phyloP scores from a whole-genome alignment of 1,140 invertebrate species.

The Octopus bimaculoides region DNA sequence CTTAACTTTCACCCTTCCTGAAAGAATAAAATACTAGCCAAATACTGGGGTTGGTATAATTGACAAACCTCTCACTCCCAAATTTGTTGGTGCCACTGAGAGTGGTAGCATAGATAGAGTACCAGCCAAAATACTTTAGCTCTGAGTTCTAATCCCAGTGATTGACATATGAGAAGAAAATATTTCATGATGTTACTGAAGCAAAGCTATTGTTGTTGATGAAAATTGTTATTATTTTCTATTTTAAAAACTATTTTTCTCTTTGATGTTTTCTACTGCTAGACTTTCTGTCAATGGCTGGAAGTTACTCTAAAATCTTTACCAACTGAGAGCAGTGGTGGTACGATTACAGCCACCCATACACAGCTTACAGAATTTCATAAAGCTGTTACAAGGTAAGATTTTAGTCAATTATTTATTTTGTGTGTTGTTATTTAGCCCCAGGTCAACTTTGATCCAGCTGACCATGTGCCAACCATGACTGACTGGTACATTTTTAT shows the following conservation, averaged over 20 bases:
- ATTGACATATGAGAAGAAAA: background rate
- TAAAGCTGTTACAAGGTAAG: conserved; percentile 68
- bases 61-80: too few relatives aligned
- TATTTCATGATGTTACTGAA: background rate
- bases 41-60: too few relatives aligned
- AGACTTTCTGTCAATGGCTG: conserved; percentile 68
- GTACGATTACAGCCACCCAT: conserved; percentile 73
- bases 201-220: background rate
- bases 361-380: conserved; percentile 85
- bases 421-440: background rate
- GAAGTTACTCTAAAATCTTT: conserved; percentile 72
- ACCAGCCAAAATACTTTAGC: too few relatives aligned
- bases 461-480: background rate
- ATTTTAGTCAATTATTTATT: background rate
- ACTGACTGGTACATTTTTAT: background rate
- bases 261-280: conserved; percentile 37
- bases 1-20: too few relatives aligned
- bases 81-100: too few relatives aligned
- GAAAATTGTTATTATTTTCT: background rate
- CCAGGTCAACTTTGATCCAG: background rate
- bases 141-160: too few relatives aligned
- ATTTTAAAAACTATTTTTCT: conserved; percentile 13
- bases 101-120: too few relatives aligned
- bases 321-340: conserved; percentile 73
- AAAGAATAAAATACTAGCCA: too few relatives aligned